Base-by-base conservation (phyloP, 2,113 vertebrate species). In the Salvelinus sp. region DNA sequence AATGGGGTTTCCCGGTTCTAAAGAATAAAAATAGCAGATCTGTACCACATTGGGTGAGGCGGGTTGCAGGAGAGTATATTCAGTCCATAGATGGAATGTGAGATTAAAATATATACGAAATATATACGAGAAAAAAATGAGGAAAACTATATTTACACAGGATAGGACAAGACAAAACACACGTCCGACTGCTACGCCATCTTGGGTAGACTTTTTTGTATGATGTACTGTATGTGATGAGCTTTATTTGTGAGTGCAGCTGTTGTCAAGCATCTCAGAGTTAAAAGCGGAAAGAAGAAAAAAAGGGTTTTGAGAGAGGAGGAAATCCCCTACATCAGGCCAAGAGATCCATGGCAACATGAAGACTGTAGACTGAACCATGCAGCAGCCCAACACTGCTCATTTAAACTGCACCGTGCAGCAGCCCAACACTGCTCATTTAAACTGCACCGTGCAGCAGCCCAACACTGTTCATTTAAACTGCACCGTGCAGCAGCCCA, bases 211-310 rank as follows among this genome's bases (percentile, higher is more conserved):
- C 33, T 33, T 33, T 7, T 7, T 2, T 12, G 38, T 12, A 44
- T 44, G 9, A 12, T 44, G 2, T 28, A 76, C 33, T 58, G 28
- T 30, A 54, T 57, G 38, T 44, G 38, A 44, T 10, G 38, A 12
- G 38, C 38, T 62, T 14, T 64, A n/a, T 60, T 6, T 76, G 2
- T 44, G 38, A 87, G 85, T 2, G 82, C 92, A 92, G 92, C 89
- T 92, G 92, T 87, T 92, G 86, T 92, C 82, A 85, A 82, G 85
- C 75, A 0, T 44, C 87, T 92, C 90, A 85, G 85, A 88, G 90
- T 92, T 92, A 91, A 93, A 93, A 92, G 89, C 90, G 89, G 90
- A 93, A 92, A 93, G 91, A 79, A 91, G 81, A 92, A 89, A 92
- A 78, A 89, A 83, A 83, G 80, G 38, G 58, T 3, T 7, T 22